Base-by-base conservation (phyloP, 35 echinoderm and acorn worm genomes). In the Strongylocentrotus purpuratus region DNA sequence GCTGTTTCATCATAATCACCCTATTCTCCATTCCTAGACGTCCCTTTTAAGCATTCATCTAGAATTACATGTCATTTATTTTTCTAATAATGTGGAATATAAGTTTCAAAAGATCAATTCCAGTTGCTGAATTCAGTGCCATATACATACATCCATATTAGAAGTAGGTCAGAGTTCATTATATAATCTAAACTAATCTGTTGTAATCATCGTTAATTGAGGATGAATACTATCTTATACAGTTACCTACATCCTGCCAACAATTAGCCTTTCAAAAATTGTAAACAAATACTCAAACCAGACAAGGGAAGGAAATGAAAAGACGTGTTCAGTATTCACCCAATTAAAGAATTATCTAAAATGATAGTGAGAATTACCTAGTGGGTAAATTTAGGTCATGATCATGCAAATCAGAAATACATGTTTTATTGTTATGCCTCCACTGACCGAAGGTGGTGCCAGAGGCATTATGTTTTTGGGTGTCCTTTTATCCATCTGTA, bases 261-360 rank as follows among this genome's bases (percentile, higher is more conserved):
- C n/a, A 78, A 78, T 78, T 78, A 78, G 65, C 65, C 65, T 70
- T 70, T 70, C 61, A 70, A 70, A 70, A 70, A 70, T 22, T 70
- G 61, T 70, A 28, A 70, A 70, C 25, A n/a, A 78, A 78, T 78
- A 78, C 22, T 28, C 25, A n/a, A 78, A 78, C 28, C 20, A 55
- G 50, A 11, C 10, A 78, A 78, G 28, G 22, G 65, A 78, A 78
- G 65, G 65, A 78, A 78, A 78, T 78, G 65, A 7, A 78, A 55
- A 78, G 7, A 28, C 5, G 65, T 78, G 4, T 78, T 78, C 22
- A 70, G 61, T 70, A n/a, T n/a, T 71, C 61, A 71, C 61, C 28
- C 65, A n/a, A n/a, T 78, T 78, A n/a, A 78, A 78, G 20, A 28
- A 78, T 78, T 59, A 59, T 17, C 17, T 17, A 11, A 59, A 59